These are phyloP conservation scores for Psilopogon haemacephalus DNA, from an alignment of 2,113 vertebrate species.

Conservation along the genomic window DNA sequence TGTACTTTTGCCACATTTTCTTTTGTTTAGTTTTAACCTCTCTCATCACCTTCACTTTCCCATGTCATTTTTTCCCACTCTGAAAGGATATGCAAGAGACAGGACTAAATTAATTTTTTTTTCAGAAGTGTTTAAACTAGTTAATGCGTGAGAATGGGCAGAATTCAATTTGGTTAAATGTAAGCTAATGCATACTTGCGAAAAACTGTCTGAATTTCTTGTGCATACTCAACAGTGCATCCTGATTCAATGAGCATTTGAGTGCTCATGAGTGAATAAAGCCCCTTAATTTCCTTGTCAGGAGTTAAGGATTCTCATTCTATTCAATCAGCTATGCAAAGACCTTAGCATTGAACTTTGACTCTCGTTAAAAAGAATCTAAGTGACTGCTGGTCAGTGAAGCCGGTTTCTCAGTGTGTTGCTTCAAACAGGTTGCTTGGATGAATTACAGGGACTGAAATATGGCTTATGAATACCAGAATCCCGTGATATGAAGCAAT, in stretches of 20 bases:
- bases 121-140: background rate
- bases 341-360: background rate
- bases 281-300: background rate
- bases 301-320: background rate
- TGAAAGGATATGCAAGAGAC: background rate
- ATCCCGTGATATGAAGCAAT: background rate
- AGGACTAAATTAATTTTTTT: background rate
- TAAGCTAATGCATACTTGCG: background rate
- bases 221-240: background rate
- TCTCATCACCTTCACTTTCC: background rate
- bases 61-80: background rate
- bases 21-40: background rate
- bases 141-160: background rate
- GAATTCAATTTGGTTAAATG: background rate
- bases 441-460: background rate
- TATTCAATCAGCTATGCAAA: background rate
- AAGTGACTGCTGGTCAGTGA: background rate
- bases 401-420: background rate
- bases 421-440: background rate
- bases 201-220: conserved; percentile 3
- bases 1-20: background rate
- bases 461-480: background rate
- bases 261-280: background rate
- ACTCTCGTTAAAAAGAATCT: background rate
- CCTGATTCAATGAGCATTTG: background rate